A percentile compares a stretch with the other conserved stretches of the same genome.
Conservation (phyloP, 2,888 invertebrate genomes). For the Oxytorus armatus region DNA sequence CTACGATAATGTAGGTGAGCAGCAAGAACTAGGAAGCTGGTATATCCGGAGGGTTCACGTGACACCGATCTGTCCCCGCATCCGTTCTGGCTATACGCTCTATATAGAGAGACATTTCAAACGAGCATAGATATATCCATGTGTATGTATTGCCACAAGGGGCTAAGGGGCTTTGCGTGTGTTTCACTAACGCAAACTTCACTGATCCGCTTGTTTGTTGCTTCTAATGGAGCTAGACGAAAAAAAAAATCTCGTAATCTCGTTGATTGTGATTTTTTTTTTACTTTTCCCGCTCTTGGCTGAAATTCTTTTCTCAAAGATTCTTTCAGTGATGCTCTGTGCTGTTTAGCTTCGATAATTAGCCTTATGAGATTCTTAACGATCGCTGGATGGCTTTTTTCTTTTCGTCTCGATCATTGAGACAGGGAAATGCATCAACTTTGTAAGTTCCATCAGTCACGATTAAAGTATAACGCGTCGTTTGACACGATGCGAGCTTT, state of each 20-base stretch:
- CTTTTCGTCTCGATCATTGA: not conserved
- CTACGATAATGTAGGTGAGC: conserved; percentile 80
- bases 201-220: conserved; percentile 25
- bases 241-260: conserved; percentile 12
- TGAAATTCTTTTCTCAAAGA: no score
- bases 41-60: conserved; percentile 84
- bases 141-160: conserved; percentile 51
- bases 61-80: conserved; percentile 83
- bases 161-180: conserved; percentile 63
- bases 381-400: no score
- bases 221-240: conserved; percentile 35
- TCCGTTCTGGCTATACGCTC: conserved; percentile 78
- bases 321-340: no score
- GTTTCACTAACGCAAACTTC: conserved; percentile 66
- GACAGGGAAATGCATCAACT: not conserved
- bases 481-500: no score
- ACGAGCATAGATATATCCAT: conserved; percentile 4
- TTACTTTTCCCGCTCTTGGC: conserved; percentile 35
- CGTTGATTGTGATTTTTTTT: conserved; percentile 44
- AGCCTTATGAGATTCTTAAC: not conserved
- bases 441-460: not conserved
- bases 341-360: no score
- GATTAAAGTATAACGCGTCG: conserved; percentile 1
- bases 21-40: conserved; percentile 83
- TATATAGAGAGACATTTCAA: conserved; percentile 57